Conservation (phyloP, 2,797 vertebrate genomes). For the Poecilia velifera region DNA sequence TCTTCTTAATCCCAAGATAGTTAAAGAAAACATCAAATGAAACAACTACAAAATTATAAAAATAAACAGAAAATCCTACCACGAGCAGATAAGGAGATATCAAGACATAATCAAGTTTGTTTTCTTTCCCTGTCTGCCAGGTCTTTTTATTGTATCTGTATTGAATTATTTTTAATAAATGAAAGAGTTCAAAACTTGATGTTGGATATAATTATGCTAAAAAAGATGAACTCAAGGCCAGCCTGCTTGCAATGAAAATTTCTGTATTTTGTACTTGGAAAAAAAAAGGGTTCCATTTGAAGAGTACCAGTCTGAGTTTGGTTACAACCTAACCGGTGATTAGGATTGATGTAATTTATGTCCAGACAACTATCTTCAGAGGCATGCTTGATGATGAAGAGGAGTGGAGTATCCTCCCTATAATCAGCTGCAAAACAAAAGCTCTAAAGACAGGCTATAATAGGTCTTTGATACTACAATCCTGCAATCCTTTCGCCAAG, state of each 20-base stretch:
- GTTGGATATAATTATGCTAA: not conserved
- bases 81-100: not conserved
- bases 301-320: not conserved
- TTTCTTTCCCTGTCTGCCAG: not conserved
- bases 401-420: not conserved
- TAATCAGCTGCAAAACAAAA: conserved; percentile 7
- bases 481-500: not conserved
- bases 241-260: not conserved
- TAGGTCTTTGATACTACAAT: not conserved
- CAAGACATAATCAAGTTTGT: not conserved
- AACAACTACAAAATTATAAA: not conserved
- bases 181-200: not conserved
- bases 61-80: not conserved
- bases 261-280: not conserved
- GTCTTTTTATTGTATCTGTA: not conserved
- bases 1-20: too few species aligned
- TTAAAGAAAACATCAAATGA: not conserved
- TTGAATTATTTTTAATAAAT: not conserved
- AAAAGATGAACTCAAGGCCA: not conserved
- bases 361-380: not conserved
- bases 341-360: not conserved
- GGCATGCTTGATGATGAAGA: not conserved
- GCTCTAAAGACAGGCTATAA: not conserved
- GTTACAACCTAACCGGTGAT: not conserved
- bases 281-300: not conserved